These are phyloP conservation scores for Brachypalpus laphriformis DNA, from an alignment of 2,888 invertebrate genomes.

Conservation along the genomic window DNA sequence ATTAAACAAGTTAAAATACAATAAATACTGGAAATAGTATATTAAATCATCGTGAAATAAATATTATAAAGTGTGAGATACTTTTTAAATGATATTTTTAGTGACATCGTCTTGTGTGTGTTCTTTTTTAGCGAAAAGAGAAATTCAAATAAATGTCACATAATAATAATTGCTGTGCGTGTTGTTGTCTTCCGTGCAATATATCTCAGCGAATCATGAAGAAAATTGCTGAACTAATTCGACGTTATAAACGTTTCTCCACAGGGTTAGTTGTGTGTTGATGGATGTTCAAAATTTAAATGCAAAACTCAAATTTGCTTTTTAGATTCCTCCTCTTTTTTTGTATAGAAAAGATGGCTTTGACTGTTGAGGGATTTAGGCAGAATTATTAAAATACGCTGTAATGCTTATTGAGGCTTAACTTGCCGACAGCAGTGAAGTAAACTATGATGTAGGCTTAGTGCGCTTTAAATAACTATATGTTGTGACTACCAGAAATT, in stretches of 20 bases:
- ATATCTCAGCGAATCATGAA: conserved; percentile 58
- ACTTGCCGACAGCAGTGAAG: no score
- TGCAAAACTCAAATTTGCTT: not conserved
- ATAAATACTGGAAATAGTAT: conserved; percentile 22
- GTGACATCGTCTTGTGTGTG: conserved; percentile 14
- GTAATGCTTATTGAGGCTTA: no score
- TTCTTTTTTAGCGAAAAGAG: not conserved
- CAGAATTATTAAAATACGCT: no score
- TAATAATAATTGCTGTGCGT: conserved; percentile 38
- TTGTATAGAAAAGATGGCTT: not conserved
- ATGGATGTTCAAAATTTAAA: conserved; percentile 4
- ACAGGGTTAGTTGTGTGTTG: conserved; percentile 67
- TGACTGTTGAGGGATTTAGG: not conserved
- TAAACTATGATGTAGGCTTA: no score
- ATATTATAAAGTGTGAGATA: not conserved
- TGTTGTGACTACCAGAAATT: no score
- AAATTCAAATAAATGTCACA: conserved; percentile 58
- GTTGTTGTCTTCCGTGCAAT: conserved; percentile 49
- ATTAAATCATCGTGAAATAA: conserved; percentile 15
- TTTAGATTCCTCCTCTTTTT: not conserved
- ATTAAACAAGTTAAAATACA: conserved; percentile 9
- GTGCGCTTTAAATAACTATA: no score
- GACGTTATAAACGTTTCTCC: conserved; percentile 69
- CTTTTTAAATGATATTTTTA: conserved; percentile 6
- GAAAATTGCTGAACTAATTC: conserved; percentile 67